phyloP scores from a whole-genome alignment of 1,140 invertebrate genomes.

The Bradynema listronoti region DNA sequence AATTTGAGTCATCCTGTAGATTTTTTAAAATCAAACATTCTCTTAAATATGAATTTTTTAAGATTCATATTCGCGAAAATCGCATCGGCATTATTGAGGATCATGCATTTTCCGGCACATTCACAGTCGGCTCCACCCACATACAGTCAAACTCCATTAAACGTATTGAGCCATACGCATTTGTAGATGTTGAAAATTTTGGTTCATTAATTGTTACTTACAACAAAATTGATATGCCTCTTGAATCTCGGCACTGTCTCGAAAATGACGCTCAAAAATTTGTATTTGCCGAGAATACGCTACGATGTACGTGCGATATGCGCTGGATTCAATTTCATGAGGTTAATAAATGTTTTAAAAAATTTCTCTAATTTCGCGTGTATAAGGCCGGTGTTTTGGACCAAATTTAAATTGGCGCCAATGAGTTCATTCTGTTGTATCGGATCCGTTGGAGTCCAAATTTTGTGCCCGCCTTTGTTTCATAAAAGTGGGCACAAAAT shows the following conservation, averaged over 20 bases:
- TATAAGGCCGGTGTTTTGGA: no score
- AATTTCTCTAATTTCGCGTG: no score
- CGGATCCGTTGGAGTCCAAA: no score
- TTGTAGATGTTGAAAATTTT: slow-evolving; percentile 36
- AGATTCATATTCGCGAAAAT: slow-evolving; percentile 43
- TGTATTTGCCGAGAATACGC: slow-evolving; percentile 43
- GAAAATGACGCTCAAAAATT: slow-evolving; percentile 42
- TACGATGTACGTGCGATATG: slow-evolving; percentile 43
- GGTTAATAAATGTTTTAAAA: no score
- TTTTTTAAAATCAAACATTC: slow-evolving; percentile 1
- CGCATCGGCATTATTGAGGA: slow-evolving; percentile 38
- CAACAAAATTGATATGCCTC: slow-evolving; percentile 35
- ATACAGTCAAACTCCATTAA: slow-evolving; percentile 44
- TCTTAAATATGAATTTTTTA: slow-evolving; percentile 5
- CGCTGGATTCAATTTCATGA: slow-evolving; percentile 36
- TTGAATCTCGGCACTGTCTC: slow-evolving; percentile 38
- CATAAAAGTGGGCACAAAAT: no score
- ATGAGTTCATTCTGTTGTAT: no score
- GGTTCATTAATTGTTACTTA: slow-evolving; percentile 38
- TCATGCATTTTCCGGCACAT: slow-evolving; percentile 38
- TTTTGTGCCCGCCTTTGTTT: no score
- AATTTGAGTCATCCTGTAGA: background rate
- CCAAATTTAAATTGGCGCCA: no score
- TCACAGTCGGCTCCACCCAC: slow-evolving; percentile 40
- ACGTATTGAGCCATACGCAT: slow-evolving; percentile 35